A percentile compares a stretch with the other conserved stretches of the same genome.
These are phyloP conservation scores for Semicossyphus pulcher DNA, from an alignment of 2,113 vertebrate genomes.

Conservation along the genomic window DNA sequence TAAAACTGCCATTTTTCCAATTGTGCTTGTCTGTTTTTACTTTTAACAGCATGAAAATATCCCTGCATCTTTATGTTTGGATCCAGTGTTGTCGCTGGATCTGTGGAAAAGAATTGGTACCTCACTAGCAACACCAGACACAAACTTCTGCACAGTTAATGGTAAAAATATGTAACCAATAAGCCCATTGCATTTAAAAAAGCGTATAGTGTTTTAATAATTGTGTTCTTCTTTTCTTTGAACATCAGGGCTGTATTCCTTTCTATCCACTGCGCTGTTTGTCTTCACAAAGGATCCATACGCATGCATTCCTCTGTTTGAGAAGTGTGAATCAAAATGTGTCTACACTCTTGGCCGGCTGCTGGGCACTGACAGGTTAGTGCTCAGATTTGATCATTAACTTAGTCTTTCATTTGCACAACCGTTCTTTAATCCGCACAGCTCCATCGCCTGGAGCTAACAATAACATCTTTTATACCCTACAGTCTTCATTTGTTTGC, in stretches of 20 bases:
- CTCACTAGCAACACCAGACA: slow-evolving; percentile 43
- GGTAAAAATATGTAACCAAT: slow-evolving; percentile 57
- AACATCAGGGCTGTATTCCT: slow-evolving; percentile 71
- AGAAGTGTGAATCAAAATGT: slow-evolving; percentile 61
- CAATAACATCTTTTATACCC: slow-evolving; percentile 12
- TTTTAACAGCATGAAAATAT: slow-evolving; percentile 64
- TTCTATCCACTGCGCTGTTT: slow-evolving; percentile 71
- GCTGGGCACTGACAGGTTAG: slow-evolving; percentile 75
- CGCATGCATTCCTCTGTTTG: slow-evolving; percentile 73
- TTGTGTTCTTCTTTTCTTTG: slow-evolving; percentile 15
- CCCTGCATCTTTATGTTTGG: slow-evolving; percentile 44
- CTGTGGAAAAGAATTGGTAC: slow-evolving; percentile 73
- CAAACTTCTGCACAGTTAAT: slow-evolving; percentile 67
- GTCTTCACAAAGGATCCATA: slow-evolving; percentile 73
- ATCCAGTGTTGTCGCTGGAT: slow-evolving; percentile 62
- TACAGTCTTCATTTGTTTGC: slow-evolving; percentile 60
- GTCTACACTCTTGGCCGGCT: slow-evolving; percentile 68
- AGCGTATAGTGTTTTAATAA: too few relatives aligned
- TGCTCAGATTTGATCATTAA: slow-evolving; percentile 16
- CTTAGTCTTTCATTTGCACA: not conserved
- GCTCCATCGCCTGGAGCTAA: not conserved
- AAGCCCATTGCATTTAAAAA: not conserved
- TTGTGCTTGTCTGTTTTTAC: not conserved
- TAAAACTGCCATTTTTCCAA: not conserved
- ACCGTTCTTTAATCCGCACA: not conserved